These are phyloP conservation scores for Thamnophis sirtalis DNA, from an alignment of 2,113 vertebrate species.

Conservation along the genomic window DNA sequence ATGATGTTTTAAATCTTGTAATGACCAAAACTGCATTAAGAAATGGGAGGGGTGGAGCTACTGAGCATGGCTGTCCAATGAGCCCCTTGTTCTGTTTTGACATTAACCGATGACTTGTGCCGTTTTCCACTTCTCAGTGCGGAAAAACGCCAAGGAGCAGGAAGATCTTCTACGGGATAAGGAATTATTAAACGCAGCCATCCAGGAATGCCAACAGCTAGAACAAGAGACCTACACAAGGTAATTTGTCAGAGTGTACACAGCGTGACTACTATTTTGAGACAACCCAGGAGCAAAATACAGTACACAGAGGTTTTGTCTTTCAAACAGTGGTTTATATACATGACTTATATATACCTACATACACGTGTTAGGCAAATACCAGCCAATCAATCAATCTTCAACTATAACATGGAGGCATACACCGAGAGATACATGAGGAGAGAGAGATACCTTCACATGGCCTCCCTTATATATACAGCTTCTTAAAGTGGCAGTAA, in stretches of 20 bases:
- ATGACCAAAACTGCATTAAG: neutral
- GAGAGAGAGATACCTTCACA: no score
- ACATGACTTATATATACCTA: no score
- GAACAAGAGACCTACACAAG: slow-evolving; percentile 69
- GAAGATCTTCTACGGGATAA: slow-evolving; percentile 66
- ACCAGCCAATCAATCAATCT: no score
- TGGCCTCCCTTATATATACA: no score
- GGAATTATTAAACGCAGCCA: slow-evolving; percentile 61
- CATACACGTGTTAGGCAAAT: no score
- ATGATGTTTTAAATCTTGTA: neutral
- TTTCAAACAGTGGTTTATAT: no score
- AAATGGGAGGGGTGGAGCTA: neutral
- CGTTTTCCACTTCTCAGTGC: slow-evolving; percentile 62
- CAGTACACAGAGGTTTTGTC: no score
- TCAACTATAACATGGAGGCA: no score
- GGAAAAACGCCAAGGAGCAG: slow-evolving; percentile 68
- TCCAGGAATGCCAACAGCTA: slow-evolving; percentile 61
- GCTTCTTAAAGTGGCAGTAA: no score
- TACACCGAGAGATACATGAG: no score
- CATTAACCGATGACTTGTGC: neutral
- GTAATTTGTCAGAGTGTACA: slow-evolving; percentile 34
- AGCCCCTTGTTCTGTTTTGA: neutral
- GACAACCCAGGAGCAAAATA: no score
- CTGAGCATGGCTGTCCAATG: neutral
- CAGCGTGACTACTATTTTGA: no score